phyloP scores from a whole-genome alignment of 2,797 vertebrate species.

The Pseudochaenichthys georgianus region DNA sequence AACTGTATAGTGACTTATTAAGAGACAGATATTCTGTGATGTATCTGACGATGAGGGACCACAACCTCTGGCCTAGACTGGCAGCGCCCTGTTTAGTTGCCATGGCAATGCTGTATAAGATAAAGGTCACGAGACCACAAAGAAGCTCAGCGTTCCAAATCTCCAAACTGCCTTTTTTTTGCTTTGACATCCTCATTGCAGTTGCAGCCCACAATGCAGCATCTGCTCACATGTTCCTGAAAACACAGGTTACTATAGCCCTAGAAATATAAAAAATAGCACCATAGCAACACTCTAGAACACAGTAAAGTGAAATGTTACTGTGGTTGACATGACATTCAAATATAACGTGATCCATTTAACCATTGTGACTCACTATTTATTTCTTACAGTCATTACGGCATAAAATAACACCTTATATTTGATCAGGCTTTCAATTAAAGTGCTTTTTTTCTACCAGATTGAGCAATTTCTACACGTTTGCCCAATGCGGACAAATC shows the following conservation, averaged over 20 bases:
- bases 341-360: conserved; percentile 12
- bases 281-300: neutral
- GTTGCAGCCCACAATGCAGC: neutral
- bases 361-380: neutral
- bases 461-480: too few species aligned
- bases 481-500: too few species aligned
- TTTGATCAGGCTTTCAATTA: too few species aligned
- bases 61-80: conserved; percentile 42
- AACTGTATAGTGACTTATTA: neutral
- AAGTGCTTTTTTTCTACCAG: too few species aligned
- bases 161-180: conserved; percentile 26
- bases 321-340: neutral
- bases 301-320: too few species aligned
- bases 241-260: conserved; percentile 3
- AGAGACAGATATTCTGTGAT: conserved; percentile 16
- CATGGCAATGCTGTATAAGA: conserved; percentile 71
- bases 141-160: conserved; percentile 48
- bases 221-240: conserved; percentile 7
- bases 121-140: conserved; percentile 76
- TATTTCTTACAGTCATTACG: too few species aligned
- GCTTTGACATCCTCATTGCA: neutral
- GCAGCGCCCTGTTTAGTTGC: conserved; percentile 71
- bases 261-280: neutral
- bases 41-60: conserved; percentile 27
- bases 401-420: too few species aligned